phyloP scores from a whole-genome alignment of 2,797 vertebrate species.

The Muraenolepis orangiensis region DNA sequence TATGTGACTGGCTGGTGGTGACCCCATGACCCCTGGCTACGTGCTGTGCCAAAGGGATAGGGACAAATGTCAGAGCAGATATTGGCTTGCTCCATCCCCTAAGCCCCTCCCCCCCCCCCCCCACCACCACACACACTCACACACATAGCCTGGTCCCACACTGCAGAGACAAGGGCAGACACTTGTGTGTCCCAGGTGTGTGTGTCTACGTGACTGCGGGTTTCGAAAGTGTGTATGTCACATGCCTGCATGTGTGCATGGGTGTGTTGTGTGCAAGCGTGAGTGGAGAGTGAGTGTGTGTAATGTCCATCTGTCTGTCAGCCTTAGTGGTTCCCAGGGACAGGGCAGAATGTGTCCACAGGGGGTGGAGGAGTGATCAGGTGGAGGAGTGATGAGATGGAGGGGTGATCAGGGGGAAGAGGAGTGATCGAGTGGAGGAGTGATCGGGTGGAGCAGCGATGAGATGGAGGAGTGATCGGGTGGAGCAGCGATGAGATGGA shows the following conservation, averaged over 20 bases:
- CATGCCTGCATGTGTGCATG: no score
- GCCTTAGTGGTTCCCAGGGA: slow-evolving; percentile 14
- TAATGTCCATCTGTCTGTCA: slow-evolving; percentile 20
- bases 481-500: no score
- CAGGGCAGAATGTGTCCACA: no score
- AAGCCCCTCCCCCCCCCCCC: slow-evolving; percentile 53
- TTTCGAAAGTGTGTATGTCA: no score
- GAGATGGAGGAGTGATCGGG: no score
- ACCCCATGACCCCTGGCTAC: slow-evolving; percentile 63
- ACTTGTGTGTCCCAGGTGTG: not conserved
- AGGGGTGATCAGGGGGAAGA: no score
- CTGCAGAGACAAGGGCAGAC: slow-evolving; percentile 31
- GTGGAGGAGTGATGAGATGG: no score
- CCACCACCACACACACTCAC: slow-evolving; percentile 24
- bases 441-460: no score
- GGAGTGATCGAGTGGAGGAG: no score
- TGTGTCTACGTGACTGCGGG: no score
- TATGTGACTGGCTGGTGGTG: slow-evolving; percentile 54
- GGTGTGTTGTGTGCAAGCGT: no score
- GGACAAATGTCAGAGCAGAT: slow-evolving; percentile 70
- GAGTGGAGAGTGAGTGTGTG: slow-evolving; percentile 22
- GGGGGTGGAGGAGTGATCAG: no score
- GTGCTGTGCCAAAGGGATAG: slow-evolving; percentile 62
- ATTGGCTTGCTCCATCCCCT: slow-evolving; percentile 61
- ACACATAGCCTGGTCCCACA: slow-evolving; percentile 33